A percentile compares a stretch with the other conserved stretches of the same genome.
These are phyloP conservation scores for Ophioderma brevispina DNA, from an alignment of 35 echinoderm and acorn worm genomes.

Conservation along the genomic window DNA sequence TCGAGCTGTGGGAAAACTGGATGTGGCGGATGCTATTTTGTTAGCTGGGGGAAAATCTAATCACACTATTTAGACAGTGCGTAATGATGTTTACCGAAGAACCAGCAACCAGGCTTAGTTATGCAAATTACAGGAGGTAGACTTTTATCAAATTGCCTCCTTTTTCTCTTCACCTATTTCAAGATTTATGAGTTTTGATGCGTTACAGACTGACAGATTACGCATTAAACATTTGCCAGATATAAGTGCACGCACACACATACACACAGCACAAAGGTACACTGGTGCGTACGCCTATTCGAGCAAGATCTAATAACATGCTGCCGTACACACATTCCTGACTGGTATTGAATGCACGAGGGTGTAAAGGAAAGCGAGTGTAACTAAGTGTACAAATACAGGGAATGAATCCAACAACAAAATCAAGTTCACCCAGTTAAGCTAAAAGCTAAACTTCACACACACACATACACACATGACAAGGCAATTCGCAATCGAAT, in stretches of 20 bases:
- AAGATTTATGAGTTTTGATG: background rate
- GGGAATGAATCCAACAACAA: background rate
- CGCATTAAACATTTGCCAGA: background rate
- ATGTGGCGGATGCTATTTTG: background rate
- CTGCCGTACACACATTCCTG: background rate
- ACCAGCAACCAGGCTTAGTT: background rate
- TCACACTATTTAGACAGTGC: background rate
- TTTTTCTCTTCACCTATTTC: background rate
- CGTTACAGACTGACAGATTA: background rate
- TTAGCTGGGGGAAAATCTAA: background rate
- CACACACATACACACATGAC: background rate
- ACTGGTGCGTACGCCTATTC: background rate
- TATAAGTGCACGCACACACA: background rate
- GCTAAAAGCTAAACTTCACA: constrained; percentile 2
- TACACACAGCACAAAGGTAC: background rate
- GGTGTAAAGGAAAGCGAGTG: background rate
- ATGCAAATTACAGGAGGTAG: background rate
- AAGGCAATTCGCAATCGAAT: background rate
- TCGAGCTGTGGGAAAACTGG: background rate
- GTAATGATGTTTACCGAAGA: background rate
- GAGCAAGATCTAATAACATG: background rate
- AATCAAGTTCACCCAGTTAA: background rate
- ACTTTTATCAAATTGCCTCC: background rate
- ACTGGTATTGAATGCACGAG: background rate
- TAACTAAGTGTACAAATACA: constrained; percentile 1